phyloP scores from a whole-genome alignment of 2,797 vertebrate species.

The Rhodeus uyekii region DNA sequence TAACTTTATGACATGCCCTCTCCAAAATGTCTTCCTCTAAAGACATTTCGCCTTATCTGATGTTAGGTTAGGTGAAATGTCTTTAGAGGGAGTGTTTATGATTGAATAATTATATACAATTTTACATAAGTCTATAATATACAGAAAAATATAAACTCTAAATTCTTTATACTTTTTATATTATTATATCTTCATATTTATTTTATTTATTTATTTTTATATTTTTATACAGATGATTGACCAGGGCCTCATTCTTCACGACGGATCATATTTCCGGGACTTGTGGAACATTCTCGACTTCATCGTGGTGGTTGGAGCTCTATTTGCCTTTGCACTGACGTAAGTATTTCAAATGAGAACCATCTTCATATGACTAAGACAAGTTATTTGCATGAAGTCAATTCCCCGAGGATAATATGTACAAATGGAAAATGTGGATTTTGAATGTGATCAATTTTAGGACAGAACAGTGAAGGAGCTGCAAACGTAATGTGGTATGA shows the following conservation, averaged over 20 bases:
- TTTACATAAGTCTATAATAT: background rate
- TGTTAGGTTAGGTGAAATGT: no score
- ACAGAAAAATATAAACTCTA: background rate
- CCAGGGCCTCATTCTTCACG: conserved; percentile 96
- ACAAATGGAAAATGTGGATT: background rate
- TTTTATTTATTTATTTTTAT: no score
- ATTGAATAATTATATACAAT: background rate
- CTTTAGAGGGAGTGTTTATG: no score
- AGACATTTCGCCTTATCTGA: background rate
- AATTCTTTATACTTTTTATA: no score
- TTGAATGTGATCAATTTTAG: background rate
- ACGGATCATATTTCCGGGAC: conserved; percentile 96
- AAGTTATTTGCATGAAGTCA: background rate
- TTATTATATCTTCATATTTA: no score
- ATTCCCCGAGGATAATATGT: background rate
- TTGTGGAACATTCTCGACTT: conserved; percentile 99
- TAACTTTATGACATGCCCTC: background rate
- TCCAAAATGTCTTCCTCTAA: background rate
- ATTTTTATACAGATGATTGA: conserved; percentile 93
- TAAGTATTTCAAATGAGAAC: conserved; percentile 78
- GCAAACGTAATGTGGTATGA: no score
- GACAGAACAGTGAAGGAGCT: no score
- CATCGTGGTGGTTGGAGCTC: conserved; percentile 95
- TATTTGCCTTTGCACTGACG: conserved; percentile 97
- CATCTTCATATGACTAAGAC: background rate